Evolutionary conservation across 2,888 invertebrate genomes (phyloP).

Genomic region (Ormyrus rosae): DNA sequence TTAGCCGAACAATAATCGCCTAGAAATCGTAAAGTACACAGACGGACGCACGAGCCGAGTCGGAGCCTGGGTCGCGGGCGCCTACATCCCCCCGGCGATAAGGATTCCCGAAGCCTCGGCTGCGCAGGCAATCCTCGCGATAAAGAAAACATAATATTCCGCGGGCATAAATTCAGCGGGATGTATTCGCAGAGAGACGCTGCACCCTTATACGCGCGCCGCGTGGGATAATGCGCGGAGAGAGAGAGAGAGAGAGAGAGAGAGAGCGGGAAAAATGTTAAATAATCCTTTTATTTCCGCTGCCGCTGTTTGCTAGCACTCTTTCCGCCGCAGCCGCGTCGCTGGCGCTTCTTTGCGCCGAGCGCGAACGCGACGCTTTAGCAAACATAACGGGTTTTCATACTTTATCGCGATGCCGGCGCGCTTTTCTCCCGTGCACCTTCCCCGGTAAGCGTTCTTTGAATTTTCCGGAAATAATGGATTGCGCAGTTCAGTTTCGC

Average conservation of each 20-base stretch:
- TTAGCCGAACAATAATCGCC: constrained; percentile 1
- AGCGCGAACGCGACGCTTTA: constrained; percentile 33
- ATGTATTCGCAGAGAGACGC: not conserved
- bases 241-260: not conserved
- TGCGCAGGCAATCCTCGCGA: constrained; percentile 23
- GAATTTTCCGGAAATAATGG: constrained; percentile 47
- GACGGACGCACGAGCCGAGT: no score
- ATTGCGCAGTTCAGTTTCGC: constrained; percentile 6
- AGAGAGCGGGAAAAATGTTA: constrained; percentile 27
- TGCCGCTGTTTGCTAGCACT: not conserved
- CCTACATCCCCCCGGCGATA: not conserved
- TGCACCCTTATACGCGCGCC: not conserved
- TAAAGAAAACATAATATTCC: constrained; percentile 41
- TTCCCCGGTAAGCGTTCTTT: constrained; percentile 15
- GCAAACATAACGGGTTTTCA: constrained; percentile 33
- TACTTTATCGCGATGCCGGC: constrained; percentile 34
- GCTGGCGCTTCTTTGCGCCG: not conserved
- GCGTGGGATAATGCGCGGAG: constrained; percentile 7
- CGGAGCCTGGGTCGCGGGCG: not conserved
- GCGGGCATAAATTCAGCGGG: constrained; percentile 30
- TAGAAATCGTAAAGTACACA: constrained; percentile 14
- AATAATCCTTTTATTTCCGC: constrained; percentile 44
- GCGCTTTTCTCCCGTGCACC: not conserved
- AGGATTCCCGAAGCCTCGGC: constrained; percentile 19
- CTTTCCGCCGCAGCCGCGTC: not conserved